Evolutionary conservation across 2,113 vertebrate species (phyloP), one percentile per base, ranked within the genome.

Genomic region (Otolemur garnettii): DNA sequence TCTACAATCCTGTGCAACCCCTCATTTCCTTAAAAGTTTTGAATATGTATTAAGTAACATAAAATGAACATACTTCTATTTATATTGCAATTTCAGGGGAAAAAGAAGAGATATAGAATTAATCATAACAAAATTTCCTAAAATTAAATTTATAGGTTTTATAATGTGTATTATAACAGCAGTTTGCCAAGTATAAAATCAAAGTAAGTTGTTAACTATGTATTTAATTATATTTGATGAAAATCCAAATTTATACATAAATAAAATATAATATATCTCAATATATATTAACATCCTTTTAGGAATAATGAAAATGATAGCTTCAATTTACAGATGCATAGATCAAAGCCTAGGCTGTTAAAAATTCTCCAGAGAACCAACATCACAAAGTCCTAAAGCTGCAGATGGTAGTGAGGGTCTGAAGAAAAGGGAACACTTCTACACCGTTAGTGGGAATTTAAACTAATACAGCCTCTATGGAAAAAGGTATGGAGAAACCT

Each of bases 121-220:
- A 74, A 71, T 90, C 59, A 87, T 38, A 68, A 62, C 7, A 94
- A 96, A 91, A 74, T 83, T 80, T 81, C 60, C 38, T 90, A 91
- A 91, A 94, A 92, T 71, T 68, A 96, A 95, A 83, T 66, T 15
- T 59, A 64, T 15, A 87, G 1, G 35, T 38, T 33, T 55, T 59
- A 5, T 80, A 93, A 86, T 33, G 60, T 78, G 9, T 5, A 81
- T 94, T 88, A 75, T 50, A 82, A 80, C 13, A 85, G 13, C 28
- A 84, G 15, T 80, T 94, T 86, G 78, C 57, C 33, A 94, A 93
- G 91, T 89, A 87, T 33, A 89, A 93, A 92, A 81, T n/a, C 38
- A 79, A 96, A 96, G 66, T 93, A 19, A 93, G 66, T 53, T 72
- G 21, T 7, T 91, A 57, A 57, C 22, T 81, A 3, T 68, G 6